Evolutionary conservation across 2,888 invertebrate species (phyloP).

Genomic region (Mystacides longicornis): DNA sequence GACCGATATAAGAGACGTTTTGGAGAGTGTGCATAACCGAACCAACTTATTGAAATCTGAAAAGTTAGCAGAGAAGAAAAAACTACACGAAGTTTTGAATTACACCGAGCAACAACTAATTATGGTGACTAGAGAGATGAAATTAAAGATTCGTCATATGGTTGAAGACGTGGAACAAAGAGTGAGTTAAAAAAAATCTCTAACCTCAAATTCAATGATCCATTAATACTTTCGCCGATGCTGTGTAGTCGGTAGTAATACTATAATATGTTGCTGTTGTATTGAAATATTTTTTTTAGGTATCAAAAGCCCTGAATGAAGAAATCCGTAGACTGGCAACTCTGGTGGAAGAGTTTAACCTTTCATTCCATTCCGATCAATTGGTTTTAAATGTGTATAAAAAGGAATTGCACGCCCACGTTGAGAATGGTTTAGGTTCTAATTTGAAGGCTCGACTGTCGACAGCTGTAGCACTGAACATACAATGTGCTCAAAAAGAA

Average conservation of each 20-base stretch:
- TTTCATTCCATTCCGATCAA: slow-evolving; percentile 84
- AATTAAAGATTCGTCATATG: slow-evolving; percentile 90
- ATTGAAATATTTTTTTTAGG: slow-evolving; percentile 37
- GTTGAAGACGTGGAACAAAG: slow-evolving; percentile 92
- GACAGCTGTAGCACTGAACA: slow-evolving; percentile 80
- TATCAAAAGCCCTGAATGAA: slow-evolving; percentile 88
- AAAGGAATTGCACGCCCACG: slow-evolving; percentile 83
- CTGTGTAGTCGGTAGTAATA: too few relatives aligned
- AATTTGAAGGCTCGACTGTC: slow-evolving; percentile 80
- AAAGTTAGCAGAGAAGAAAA: slow-evolving; percentile 58
- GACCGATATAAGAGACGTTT: slow-evolving; percentile 54
- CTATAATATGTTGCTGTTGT: background rate
- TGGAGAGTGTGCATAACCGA: slow-evolving; percentile 57
- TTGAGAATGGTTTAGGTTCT: slow-evolving; percentile 81
- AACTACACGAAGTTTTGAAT: slow-evolving; percentile 73
- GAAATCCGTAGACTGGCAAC: slow-evolving; percentile 91
- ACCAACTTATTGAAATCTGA: slow-evolving; percentile 54
- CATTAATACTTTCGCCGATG: too few relatives aligned
- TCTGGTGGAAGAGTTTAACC: slow-evolving; percentile 89
- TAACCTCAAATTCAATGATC: too few relatives aligned
- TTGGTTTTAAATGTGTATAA: slow-evolving; percentile 87
- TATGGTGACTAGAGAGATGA: slow-evolving; percentile 85
- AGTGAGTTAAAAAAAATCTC: too few relatives aligned
- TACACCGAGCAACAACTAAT: slow-evolving; percentile 84
- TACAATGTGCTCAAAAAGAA: slow-evolving; percentile 84